These are phyloP conservation scores for Enteromius fasciolatus DNA, from an alignment of 2,797 vertebrate genomes.

Conservation along the genomic window DNA sequence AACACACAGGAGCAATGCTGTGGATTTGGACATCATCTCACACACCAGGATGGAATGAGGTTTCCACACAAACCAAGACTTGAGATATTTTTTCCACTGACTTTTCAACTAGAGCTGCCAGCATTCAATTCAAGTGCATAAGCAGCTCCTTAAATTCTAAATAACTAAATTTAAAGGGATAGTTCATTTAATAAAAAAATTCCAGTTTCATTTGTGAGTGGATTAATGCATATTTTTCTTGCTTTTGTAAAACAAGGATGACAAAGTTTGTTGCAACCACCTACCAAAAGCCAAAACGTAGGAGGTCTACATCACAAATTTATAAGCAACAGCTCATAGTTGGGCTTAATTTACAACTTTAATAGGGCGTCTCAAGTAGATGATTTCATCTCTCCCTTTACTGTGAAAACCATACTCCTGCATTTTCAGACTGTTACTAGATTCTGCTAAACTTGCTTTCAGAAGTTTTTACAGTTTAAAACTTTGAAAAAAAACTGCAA, in stretches of 20 bases:
- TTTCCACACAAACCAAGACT: conserved; percentile 63
- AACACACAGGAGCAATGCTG: conserved; percentile 53
- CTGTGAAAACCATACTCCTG: not conserved
- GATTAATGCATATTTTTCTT: not conserved
- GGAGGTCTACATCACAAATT: not conserved
- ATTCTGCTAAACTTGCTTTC: not conserved
- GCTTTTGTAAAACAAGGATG: not conserved
- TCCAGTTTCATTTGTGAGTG: not conserved
- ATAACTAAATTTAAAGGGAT: conserved; percentile 6
- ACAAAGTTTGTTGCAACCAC: not conserved
- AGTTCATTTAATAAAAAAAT: not conserved
- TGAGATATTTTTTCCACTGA: conserved; percentile 58
- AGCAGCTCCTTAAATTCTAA: conserved; percentile 1
- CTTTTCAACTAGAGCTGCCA: conserved; percentile 57
- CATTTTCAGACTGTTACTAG: not conserved
- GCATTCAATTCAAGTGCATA: conserved; percentile 48
- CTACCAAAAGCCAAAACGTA: not conserved
- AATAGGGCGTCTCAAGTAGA: not conserved
- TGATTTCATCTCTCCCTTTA: not conserved
- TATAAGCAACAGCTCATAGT: not conserved
- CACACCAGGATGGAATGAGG: conserved; percentile 58
- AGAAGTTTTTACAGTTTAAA: not conserved
- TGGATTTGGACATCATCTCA: conserved; percentile 65
- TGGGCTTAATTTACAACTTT: not conserved
- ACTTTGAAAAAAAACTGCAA: not conserved